Evolutionary conservation across 2,797 vertebrate species (phyloP), one percentile per base, ranked within the genome.

Genomic region (Meda fulgida): DNA sequence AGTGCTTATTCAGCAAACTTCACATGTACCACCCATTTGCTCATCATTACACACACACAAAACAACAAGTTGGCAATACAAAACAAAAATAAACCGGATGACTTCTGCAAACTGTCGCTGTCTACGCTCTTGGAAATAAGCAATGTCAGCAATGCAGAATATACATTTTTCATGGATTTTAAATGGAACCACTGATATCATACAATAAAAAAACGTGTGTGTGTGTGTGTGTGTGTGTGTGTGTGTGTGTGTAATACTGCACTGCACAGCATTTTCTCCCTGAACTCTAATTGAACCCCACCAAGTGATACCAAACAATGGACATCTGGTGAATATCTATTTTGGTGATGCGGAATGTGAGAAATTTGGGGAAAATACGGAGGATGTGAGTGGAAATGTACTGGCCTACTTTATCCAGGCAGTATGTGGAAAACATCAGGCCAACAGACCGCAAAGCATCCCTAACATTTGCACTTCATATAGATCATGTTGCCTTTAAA

Each of bases 1-100:
- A 91, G 48, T 86, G 93, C 94, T 91, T 92, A 89, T 88, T 95
- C 94, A 94, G 94, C 94, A 92, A 84, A 92, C 83, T 87, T 70
- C 26, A 78, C 83, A 40, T 80, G 78, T 88, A 70, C 90, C 85
- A 88, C 85, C 84, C 89, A 84, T 87, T 83, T 83, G 66, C 18
- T 38, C 77, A 80, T 87, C 83, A 83, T 65, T 73, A 76, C 40
- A 43, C 76, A 82, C 70, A 75, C 67, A 43, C 69, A 69, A 82
- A 71, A 72, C 82, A 80, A 85, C 66, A 84, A 29, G 23, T 14
- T 29, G 16, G 46, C 63, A n/a, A n/a, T n/a, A 77, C 58, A 38
- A 29, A 63, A 34, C 34, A 23, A 38, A 55, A 53, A 77, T 36
- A 55, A 69, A 23, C 73, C 5, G 29, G 23, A 9, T 60, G 65